phyloP scores from a whole-genome alignment of 2,888 invertebrate species.

The Acanthopleura granulata region DNA sequence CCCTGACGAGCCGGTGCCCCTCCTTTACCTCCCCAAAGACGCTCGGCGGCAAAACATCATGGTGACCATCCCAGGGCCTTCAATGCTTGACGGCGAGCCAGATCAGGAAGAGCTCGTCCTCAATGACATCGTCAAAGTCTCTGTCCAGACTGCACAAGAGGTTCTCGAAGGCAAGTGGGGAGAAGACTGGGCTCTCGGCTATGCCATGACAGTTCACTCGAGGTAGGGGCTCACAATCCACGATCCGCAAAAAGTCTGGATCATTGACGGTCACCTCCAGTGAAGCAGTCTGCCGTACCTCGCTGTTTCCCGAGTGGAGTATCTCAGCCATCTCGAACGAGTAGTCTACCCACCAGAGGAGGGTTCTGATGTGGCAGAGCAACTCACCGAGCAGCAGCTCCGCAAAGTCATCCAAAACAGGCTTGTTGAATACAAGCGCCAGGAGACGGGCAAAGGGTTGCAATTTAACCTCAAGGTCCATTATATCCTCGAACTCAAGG shows the following conservation, averaged over 20 bases:
- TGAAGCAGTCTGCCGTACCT: not conserved
- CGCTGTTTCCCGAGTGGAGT: not conserved
- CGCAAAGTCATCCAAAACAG: not conserved
- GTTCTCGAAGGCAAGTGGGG: not conserved
- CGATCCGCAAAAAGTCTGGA: too few species aligned
- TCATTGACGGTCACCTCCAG: too few species aligned
- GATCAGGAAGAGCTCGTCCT: slow-evolving; percentile 1
- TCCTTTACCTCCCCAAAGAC: slow-evolving; percentile 21
- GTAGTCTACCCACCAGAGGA: not conserved
- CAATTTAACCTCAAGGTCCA: not conserved
- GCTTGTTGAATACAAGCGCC: not conserved
- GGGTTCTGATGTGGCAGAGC: not conserved
- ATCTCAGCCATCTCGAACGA: too few species aligned
- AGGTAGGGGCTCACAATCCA: not conserved
- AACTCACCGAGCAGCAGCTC: not conserved
- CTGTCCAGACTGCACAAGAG: not conserved
- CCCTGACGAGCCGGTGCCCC: slow-evolving; percentile 9
- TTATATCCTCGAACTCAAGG: not conserved
- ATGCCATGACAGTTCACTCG: not conserved
- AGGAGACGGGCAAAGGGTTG: not conserved
- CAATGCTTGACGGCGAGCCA: too few species aligned
- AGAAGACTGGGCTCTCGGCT: too few species aligned
- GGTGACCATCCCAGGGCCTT: too few species aligned
- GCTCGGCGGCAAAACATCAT: slow-evolving; percentile 1
- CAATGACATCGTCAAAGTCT: not conserved